Conservation (phyloP, 2,888 invertebrate species). For the Andrena haemorrhoa region DNA sequence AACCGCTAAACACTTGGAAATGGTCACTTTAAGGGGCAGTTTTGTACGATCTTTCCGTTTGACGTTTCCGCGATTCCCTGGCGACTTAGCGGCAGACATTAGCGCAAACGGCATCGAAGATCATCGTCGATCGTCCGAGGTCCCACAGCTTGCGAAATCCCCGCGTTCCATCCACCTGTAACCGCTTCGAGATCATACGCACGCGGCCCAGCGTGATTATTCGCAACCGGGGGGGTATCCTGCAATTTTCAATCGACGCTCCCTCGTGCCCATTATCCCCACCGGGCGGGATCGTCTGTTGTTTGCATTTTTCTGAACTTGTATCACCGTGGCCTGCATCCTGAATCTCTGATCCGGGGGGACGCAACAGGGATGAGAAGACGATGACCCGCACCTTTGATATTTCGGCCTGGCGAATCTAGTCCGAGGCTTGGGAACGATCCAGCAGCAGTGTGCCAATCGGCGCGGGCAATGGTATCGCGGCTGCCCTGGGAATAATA, state of each 20-base stretch:
- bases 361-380: background rate
- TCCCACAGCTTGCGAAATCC: slow-evolving; percentile 51
- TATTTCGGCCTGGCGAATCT: background rate
- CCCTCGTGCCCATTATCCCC: slow-evolving; percentile 51
- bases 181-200: slow-evolving; percentile 23
- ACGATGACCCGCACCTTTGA: background rate
- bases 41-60: background rate
- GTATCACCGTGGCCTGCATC: slow-evolving; percentile 42
- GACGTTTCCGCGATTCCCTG: slow-evolving; percentile 30
- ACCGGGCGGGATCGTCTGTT: slow-evolving; percentile 11
- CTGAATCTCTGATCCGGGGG: background rate
- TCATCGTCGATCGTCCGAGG: slow-evolving; percentile 13
- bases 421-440: too few species aligned
- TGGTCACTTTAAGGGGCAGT: too few species aligned
- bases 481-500: slow-evolving; percentile 46
- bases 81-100: slow-evolving; percentile 16
- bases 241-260: slow-evolving; percentile 60
- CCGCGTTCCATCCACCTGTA: slow-evolving; percentile 24
- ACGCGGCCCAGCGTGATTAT: slow-evolving; percentile 39
- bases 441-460: slow-evolving; percentile 28
- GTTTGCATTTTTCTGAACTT: slow-evolving; percentile 51
- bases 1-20: too few species aligned
- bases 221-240: slow-evolving; percentile 25
- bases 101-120: slow-evolving; percentile 19
- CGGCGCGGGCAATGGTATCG: slow-evolving; percentile 26